Percentiles rank a stretch among this genome's conserved stretches.
phyloP scores from a whole-genome alignment of 2,888 invertebrate species.

The Alcis repandata region DNA sequence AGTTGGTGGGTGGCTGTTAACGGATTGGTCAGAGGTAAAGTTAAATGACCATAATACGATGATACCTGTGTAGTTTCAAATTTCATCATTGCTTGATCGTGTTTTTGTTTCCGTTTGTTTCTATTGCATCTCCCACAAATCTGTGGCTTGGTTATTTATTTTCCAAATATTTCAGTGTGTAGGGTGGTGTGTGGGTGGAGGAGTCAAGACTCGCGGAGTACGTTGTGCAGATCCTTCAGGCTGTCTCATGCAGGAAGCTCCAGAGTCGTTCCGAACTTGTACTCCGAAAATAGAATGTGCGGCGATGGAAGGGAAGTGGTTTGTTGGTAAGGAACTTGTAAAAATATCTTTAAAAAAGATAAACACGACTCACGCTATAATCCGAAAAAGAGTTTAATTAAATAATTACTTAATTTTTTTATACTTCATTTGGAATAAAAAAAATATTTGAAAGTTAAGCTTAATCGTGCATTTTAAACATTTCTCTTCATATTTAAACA shows the following conservation, averaged over 20 bases:
- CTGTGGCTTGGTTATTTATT: neutral
- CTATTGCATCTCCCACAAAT: neutral
- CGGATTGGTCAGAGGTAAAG: conserved; percentile 87
- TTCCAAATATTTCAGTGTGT: conserved; percentile 86
- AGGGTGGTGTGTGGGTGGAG: conserved; percentile 90
- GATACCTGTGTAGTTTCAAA: neutral
- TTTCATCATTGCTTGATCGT: neutral
- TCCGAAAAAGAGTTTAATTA: too few relatives aligned
- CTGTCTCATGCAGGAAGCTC: conserved; percentile 84
- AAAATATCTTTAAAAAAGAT: neutral
- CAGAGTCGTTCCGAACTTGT: conserved; percentile 89
- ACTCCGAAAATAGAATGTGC: conserved; percentile 88
- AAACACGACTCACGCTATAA: neutral
- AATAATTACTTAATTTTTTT: too few relatives aligned
- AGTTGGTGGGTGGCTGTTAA: conserved; percentile 84
- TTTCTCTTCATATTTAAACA: too few relatives aligned
- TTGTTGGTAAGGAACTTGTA: conserved; percentile 86
- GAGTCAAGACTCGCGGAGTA: conserved; percentile 90
- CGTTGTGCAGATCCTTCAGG: conserved; percentile 90
- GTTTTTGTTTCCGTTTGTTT: neutral
- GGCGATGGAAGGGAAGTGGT: conserved; percentile 92
- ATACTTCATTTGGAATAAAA: too few relatives aligned
- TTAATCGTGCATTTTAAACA: too few relatives aligned
- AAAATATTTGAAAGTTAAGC: too few relatives aligned
- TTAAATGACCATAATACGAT: too few relatives aligned